Conservation (phyloP, 2,797 vertebrate species). For the Poeciliopsis gracilis region DNA sequence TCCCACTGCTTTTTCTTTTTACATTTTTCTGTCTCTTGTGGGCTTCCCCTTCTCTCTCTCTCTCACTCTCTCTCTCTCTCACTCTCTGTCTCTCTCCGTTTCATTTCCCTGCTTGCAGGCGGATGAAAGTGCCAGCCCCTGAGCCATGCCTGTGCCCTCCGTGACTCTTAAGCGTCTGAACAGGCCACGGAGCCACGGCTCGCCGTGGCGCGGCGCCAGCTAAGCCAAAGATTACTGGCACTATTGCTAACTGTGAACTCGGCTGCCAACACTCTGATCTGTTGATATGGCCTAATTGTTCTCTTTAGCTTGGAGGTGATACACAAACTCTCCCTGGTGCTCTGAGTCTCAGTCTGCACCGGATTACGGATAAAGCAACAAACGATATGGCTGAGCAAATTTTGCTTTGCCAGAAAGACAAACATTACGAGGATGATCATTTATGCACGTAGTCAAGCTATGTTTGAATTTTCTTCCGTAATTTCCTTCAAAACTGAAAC, state of each 20-base stretch:
- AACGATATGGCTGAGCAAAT: neutral
- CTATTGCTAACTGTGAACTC: slow-evolving; percentile 63
- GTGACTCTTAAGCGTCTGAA: slow-evolving; percentile 72
- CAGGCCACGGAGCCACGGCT: slow-evolving; percentile 65
- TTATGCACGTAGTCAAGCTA: neutral
- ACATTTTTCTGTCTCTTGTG: slow-evolving; percentile 34
- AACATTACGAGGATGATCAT: neutral
- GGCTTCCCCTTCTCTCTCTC: slow-evolving; percentile 26
- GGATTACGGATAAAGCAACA: neutral
- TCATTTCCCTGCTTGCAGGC: slow-evolving; percentile 43
- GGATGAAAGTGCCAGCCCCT: slow-evolving; percentile 53
- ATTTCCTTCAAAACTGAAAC: neutral
- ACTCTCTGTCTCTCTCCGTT: slow-evolving; percentile 9
- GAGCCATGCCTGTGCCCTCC: slow-evolving; percentile 56
- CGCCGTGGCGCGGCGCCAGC: slow-evolving; percentile 64
- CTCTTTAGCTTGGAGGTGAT: slow-evolving; percentile 74
- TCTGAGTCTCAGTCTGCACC: slow-evolving; percentile 10
- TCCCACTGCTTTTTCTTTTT: slow-evolving; percentile 42
- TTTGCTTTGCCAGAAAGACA: slow-evolving; percentile 1
- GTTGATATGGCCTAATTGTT: slow-evolving; percentile 79
- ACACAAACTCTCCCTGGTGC: slow-evolving; percentile 38
- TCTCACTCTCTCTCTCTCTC: neutral
- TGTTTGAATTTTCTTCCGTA: neutral
- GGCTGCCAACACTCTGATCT: slow-evolving; percentile 71
- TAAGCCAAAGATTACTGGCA: slow-evolving; percentile 74